Percentiles rank a stretch among this genome's conserved stretches.
These are phyloP conservation scores for Frieseomelitta varia DNA, from an alignment of 1,140 invertebrate genomes.

Conservation along the genomic window DNA sequence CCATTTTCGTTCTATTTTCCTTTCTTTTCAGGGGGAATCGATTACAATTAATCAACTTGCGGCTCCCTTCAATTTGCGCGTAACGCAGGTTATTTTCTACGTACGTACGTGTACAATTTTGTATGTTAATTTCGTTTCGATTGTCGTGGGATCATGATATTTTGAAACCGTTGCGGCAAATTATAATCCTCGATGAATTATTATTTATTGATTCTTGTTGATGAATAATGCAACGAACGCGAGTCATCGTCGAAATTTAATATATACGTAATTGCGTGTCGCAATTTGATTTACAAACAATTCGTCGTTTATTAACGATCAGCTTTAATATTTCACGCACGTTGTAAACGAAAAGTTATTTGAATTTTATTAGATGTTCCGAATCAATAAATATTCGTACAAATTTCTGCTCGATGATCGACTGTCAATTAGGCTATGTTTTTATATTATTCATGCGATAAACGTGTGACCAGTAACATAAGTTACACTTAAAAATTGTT, in stretches of 20 bases:
- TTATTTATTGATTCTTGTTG: not conserved
- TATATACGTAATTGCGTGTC: not conserved
- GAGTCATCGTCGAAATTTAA: not conserved
- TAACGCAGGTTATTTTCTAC: not conserved
- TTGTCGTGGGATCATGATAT: not conserved
- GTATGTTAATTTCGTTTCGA: not conserved
- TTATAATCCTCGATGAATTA: not conserved
- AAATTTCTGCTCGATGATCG: too few species aligned
- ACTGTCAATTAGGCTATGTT: too few species aligned
- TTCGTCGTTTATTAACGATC: not conserved
- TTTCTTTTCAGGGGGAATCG: not conserved
- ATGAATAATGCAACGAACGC: not conserved
- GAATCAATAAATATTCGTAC: not conserved
- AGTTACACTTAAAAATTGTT: too few species aligned
- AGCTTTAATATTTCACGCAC: not conserved
- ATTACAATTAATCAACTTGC: too few species aligned
- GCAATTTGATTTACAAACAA: slow-evolving; percentile 8
- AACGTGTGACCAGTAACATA: too few species aligned
- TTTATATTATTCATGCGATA: too few species aligned
- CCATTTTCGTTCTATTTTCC: too few species aligned
- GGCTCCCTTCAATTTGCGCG: not conserved
- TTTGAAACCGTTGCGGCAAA: not conserved
- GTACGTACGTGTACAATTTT: not conserved
- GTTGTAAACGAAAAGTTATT: not conserved
- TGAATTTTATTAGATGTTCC: not conserved